Conservation (phyloP, 35 echinoderm and acorn worm genomes). For the Ptychodera flava region DNA sequence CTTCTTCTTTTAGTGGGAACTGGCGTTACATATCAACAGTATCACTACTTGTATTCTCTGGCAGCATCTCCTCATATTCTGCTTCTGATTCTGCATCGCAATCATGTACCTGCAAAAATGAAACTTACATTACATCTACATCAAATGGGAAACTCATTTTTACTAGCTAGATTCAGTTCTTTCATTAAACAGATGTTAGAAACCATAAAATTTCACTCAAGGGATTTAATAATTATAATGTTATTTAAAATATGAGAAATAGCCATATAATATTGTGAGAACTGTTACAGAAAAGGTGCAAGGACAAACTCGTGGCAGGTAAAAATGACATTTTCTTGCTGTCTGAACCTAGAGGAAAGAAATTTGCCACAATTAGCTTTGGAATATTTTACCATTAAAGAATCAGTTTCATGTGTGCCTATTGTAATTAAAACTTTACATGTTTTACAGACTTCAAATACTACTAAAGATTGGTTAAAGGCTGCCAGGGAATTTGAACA, state of each 20-base stretch:
- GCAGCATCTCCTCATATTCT: background rate
- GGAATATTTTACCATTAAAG: no score
- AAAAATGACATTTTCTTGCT: no score
- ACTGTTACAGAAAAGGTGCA: no score
- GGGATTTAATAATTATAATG: background rate
- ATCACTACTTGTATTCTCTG: background rate
- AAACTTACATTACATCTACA: no score
- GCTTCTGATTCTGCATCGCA: background rate
- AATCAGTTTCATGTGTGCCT: no score
- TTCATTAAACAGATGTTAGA: background rate
- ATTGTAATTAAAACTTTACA: no score
- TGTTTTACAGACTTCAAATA: background rate
- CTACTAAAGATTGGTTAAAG: slow-evolving; percentile 22
- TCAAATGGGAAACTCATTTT: no score
- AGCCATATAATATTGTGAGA: background rate
- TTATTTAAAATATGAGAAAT: background rate
- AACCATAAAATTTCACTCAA: background rate
- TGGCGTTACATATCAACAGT: no score
- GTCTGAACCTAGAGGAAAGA: no score
- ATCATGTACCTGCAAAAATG: no score
- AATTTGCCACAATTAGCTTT: no score
- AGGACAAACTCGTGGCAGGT: no score
- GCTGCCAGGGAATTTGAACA: slow-evolving; percentile 23
- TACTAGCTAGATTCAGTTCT: background rate
- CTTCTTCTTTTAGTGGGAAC: background rate